Base-by-base conservation (phyloP, 2,888 invertebrate species). In the Carpatolechia fugitivella region DNA sequence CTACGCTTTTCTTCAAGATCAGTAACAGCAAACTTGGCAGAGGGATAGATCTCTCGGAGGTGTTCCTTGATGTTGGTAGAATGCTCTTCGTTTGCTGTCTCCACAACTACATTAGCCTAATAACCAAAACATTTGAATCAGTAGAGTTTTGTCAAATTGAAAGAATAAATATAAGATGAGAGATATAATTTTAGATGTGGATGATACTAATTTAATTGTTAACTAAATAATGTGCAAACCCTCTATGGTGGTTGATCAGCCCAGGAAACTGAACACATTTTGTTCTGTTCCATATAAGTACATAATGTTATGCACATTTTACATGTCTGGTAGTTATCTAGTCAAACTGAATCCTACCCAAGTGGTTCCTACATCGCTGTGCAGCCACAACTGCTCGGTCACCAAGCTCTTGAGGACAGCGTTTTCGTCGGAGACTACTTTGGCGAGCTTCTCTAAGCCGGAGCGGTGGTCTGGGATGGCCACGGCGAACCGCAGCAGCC, bases 391-490 rank as follows among this genome's bases (percentile, higher is more conserved):
- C 66, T 88, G 89, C 51, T 90, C 89, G 0, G 89, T 89, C 52
- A 83, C 79, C 1, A 90, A 56, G 59, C 87, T 88, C 69, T 85
- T 87, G 5, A 90, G 67, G 47, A 84, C 78, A 0, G 80, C 85
- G 58, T 74, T 80, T 61, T 87, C 78, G 1, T 85, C 80, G 0
- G 82, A 70, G 33, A 89, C 77, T 3, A 72, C 63, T 55, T 81
- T 82, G 0, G 85, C 79, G 1, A 96, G 87, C 62, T 94, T 93
- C 18, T 94, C 93, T 31, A 96, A 92, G 0, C 96, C 95, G 29
- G 93, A 92, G 1, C 95, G 93, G 64, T 95, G 90, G 79, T 96
- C 96, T 47, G 94, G 94, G 16, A 95, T 91, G 0, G 93, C 92
- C 0, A 94, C 93, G 1, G 92, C 92, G 76, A 95, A 95, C 66